Conservation (phyloP, 2,888 invertebrate species). For the Linhomoeus sp. region DNA sequence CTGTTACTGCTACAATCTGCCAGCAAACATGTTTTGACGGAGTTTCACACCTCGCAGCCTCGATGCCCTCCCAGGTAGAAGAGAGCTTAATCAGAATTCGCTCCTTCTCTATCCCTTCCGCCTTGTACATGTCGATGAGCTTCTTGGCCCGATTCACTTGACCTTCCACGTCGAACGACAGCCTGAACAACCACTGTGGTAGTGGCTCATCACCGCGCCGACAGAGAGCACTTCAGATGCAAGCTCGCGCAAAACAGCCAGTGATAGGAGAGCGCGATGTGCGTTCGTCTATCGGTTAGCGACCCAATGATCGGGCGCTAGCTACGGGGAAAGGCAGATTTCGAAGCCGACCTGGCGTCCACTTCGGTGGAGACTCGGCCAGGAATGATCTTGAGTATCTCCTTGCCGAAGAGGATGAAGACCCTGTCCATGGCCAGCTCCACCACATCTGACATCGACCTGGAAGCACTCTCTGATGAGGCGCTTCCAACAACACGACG, state of each 20-base stretch:
- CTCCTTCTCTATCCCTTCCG: slow-evolving; percentile 68
- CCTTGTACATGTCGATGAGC: slow-evolving; percentile 68
- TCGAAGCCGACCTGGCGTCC: slow-evolving; percentile 57
- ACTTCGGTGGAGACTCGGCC: slow-evolving; percentile 91
- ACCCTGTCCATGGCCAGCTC: slow-evolving; percentile 73
- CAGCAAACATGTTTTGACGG: too few species aligned
- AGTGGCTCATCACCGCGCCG: background rate
- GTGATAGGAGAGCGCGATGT: too few species aligned
- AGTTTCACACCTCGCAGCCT: slow-evolving; percentile 82
- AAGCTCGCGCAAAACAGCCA: too few species aligned
- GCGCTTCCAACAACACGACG: too few species aligned
- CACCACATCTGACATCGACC: slow-evolving; percentile 50
- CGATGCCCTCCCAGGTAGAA: slow-evolving; percentile 98
- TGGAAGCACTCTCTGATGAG: too few species aligned
- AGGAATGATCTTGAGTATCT: slow-evolving; percentile 91
- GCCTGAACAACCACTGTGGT: slow-evolving; percentile 35
- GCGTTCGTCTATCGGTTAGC: too few species aligned
- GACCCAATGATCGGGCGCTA: too few species aligned
- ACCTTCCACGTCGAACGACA: slow-evolving; percentile 79
- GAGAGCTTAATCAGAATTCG: slow-evolving; percentile 89
- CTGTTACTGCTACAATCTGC: too few species aligned
- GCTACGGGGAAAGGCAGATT: too few species aligned
- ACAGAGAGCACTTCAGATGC: too few species aligned
- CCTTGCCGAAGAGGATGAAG: slow-evolving; percentile 80
- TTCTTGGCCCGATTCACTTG: slow-evolving; percentile 60